Percentiles rank a stretch among this genome's conserved stretches.
These are phyloP conservation scores for Sarcophaga rosellei DNA, from an alignment of 2,888 invertebrate genomes.

Conservation along the genomic window DNA sequence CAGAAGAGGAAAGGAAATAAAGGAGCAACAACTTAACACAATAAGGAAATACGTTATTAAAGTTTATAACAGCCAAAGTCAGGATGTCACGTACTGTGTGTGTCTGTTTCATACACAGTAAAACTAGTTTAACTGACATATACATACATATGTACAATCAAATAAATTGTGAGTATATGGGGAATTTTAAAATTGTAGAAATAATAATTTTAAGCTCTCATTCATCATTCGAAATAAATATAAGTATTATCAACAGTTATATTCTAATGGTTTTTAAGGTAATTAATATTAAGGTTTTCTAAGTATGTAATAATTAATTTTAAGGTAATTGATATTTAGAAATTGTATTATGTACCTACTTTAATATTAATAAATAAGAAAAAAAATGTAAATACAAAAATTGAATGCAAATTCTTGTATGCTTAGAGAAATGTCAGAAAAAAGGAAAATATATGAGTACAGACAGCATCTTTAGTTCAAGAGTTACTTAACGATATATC, in stretches of 20 bases:
- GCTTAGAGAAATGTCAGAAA: no score
- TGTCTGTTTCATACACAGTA: neutral
- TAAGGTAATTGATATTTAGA: neutral
- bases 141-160: neutral
- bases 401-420: no score
- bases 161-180: neutral
- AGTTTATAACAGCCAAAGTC: neutral
- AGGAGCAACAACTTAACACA: neutral
- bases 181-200: neutral
- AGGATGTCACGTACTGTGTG: slow-evolving; percentile 11
- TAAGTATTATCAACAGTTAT: neutral
- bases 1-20: neutral
- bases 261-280: neutral
- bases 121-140: neutral
- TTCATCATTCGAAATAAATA: neutral
- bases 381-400: neutral
- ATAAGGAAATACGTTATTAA: slow-evolving; percentile 19
- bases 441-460: no score
- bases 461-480: no score
- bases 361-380: neutral
- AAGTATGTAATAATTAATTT: no score
- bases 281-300: no score
- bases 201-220: neutral
- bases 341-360: no score
- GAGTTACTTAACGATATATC: no score